Evolutionary conservation across 1,140 invertebrate genomes (phyloP).

Genomic region (Tenebrio molitor): DNA sequence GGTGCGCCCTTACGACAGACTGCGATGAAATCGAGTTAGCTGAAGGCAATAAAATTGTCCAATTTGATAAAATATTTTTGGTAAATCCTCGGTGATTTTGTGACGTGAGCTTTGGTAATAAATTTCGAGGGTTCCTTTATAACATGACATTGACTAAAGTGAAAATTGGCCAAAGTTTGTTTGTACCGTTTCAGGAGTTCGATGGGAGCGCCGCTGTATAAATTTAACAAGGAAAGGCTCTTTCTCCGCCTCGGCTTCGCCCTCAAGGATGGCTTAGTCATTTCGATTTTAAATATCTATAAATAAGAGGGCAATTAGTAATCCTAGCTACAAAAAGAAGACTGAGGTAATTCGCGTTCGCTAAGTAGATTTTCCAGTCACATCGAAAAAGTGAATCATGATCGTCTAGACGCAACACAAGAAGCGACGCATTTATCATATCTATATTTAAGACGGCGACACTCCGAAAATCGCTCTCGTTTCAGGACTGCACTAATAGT

Average conservation of each 20-base stretch:
- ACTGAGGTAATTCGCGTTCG: neutral
- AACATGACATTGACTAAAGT: constrained; percentile 1
- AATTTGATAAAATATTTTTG: constrained; percentile 25
- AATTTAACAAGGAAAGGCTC: constrained; percentile 9
- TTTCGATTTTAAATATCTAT: neutral
- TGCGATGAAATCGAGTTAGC: neutral
- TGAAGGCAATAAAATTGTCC: constrained; percentile 21
- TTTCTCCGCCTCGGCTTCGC: neutral
- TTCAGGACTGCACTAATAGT: neutral
- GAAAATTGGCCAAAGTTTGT: constrained; percentile 17
- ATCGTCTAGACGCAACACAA: constrained; percentile 15
- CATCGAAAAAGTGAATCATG: constrained; percentile 26
- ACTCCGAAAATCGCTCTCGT: neutral
- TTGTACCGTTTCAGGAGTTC: neutral
- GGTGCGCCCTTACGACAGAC: neutral
- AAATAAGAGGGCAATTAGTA: constrained; percentile 19
- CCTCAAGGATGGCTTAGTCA: constrained; percentile 16
- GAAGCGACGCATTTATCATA: constrained; percentile 7
- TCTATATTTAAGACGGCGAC: constrained; percentile 29
- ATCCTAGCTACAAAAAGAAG: neutral
- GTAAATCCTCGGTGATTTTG: neutral
- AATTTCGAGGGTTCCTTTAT: constrained; percentile 5
- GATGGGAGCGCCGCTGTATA: neutral
- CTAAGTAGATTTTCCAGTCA: constrained; percentile 25
- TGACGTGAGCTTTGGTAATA: neutral